Conservation (phyloP, 2,113 vertebrate genomes). For the Hymenochirus boettgeri region DNA sequence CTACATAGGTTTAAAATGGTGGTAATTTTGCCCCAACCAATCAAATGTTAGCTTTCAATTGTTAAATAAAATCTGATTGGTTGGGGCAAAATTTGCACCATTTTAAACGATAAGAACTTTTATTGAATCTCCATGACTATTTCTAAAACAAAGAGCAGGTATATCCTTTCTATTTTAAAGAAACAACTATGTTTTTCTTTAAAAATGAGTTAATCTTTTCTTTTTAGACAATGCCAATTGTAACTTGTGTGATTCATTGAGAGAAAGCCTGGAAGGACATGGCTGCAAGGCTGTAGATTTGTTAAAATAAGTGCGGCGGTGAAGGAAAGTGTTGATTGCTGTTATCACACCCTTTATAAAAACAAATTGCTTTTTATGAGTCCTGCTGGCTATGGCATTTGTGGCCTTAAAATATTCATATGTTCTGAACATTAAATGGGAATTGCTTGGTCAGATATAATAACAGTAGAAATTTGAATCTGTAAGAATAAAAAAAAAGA, state of each 20-base stretch:
- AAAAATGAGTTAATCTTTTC: neutral
- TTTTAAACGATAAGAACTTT: no score
- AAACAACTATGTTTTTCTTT: no score
- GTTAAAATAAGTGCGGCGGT: constrained; percentile 27
- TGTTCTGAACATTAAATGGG: constrained; percentile 33
- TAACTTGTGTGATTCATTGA: neutral
- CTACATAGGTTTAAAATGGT: no score
- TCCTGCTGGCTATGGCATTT: constrained; percentile 36
- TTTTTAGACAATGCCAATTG: neutral
- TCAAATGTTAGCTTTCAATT: no score
- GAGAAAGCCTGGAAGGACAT: constrained; percentile 11
- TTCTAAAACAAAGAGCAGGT: no score
- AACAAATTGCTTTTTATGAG: constrained; percentile 33
- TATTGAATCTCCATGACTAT: no score
- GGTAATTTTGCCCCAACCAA: no score
- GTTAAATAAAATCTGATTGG: no score
- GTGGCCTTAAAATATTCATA: constrained; percentile 38
- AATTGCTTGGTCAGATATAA: constrained; percentile 28
- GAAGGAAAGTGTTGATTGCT: constrained; percentile 36
- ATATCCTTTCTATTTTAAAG: no score
- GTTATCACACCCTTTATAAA: constrained; percentile 38
- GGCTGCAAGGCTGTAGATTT: constrained; percentile 7
- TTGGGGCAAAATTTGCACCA: no score
- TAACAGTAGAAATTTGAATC: constrained; percentile 11
- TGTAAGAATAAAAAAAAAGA: constrained; percentile 8